Evolutionary conservation across 2,888 invertebrate species (phyloP).

Genomic region (Cosmorhoe ocellata): DNA sequence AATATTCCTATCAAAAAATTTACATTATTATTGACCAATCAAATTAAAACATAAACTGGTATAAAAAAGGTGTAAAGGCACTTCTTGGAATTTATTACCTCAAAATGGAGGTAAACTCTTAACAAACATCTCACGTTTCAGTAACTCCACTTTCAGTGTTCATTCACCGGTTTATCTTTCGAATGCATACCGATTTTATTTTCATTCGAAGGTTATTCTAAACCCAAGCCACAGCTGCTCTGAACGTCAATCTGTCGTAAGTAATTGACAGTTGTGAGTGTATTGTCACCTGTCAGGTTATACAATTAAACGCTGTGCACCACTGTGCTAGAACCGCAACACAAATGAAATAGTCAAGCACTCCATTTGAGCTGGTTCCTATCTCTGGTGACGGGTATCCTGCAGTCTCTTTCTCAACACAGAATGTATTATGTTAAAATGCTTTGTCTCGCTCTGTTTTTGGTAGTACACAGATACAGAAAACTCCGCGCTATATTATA

Average conservation of each 20-base stretch:
- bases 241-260: slow-evolving; percentile 22
- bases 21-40: too few species aligned
- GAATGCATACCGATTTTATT: background rate
- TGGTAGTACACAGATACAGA: too few species aligned
- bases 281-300: slow-evolving; percentile 43
- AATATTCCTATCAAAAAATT: too few species aligned
- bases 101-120: too few species aligned
- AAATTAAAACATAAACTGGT: too few species aligned
- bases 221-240: slow-evolving; percentile 18
- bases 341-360: background rate
- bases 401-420: too few species aligned
- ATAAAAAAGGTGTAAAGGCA: too few species aligned
- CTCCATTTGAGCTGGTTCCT: background rate
- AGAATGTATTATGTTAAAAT: too few species aligned
- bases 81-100: too few species aligned
- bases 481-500: too few species aligned
- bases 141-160: background rate
- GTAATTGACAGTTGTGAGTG: slow-evolving; percentile 41
- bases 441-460: too few species aligned
- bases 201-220: slow-evolving; percentile 11
- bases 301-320: slow-evolving; percentile 40
- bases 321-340: slow-evolving; percentile 30
- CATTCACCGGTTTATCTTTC: background rate
- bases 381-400: too few species aligned
- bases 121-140: background rate